These are phyloP conservation scores for Argyresthia albistria DNA, from an alignment of 2,888 invertebrate genomes.

Conservation along the genomic window DNA sequence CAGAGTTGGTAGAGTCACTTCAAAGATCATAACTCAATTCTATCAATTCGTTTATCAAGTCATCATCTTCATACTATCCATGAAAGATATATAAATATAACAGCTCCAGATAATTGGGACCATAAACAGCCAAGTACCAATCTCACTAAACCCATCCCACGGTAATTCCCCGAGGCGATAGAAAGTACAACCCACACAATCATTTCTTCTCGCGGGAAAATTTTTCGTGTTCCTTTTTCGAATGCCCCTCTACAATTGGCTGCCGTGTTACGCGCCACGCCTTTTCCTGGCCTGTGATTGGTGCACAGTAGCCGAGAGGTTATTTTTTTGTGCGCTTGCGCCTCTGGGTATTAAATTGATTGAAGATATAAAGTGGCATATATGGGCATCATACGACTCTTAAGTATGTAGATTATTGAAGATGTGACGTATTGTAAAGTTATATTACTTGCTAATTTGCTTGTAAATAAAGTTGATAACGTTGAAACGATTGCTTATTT, in stretches of 20 bases:
- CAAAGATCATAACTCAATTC: too few relatives aligned
- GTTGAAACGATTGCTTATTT: too few relatives aligned
- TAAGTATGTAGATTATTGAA: too few relatives aligned
- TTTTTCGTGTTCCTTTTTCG: slow-evolving; percentile 41
- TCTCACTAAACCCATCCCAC: slow-evolving; percentile 26
- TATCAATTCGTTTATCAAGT: too few relatives aligned
- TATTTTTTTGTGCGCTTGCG: slow-evolving; percentile 27
- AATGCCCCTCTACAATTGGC: slow-evolving; percentile 39
- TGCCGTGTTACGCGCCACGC: slow-evolving; percentile 62
- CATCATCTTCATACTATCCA: too few relatives aligned
- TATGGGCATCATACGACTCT: background rate
- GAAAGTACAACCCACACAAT: slow-evolving; percentile 66
- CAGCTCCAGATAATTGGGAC: too few relatives aligned
- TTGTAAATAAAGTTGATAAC: too few relatives aligned
- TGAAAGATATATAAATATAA: too few relatives aligned
- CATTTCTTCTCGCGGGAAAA: slow-evolving; percentile 25
- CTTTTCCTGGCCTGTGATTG: slow-evolving; percentile 45
- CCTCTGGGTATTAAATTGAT: slow-evolving; percentile 21
- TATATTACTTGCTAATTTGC: too few relatives aligned
- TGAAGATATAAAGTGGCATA: slow-evolving; percentile 5
- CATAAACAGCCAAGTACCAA: background rate
- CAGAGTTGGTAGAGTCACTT: too few relatives aligned
- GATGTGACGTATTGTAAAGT: too few relatives aligned
- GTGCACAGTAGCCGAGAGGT: slow-evolving; percentile 44
- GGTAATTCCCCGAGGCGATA: slow-evolving; percentile 52